Base-by-base conservation (phyloP, 2,888 invertebrate genomes). In the Pedicia rivosa region DNA sequence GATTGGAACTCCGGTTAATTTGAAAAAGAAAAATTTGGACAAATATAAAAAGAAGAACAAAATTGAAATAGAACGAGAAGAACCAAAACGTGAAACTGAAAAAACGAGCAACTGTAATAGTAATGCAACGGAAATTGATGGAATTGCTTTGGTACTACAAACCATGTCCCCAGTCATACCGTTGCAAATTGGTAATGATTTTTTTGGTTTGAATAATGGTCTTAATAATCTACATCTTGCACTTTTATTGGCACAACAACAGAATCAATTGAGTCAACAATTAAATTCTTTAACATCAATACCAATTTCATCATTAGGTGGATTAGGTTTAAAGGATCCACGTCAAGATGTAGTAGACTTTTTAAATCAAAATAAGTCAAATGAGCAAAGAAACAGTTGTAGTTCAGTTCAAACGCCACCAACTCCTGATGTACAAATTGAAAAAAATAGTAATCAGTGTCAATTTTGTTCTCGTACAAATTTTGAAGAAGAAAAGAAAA, bases 141-240 rank as follows among this genome's bases (percentile, higher is more conserved):
- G 55, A 36, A 47, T 63, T 38, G 55, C 61, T 13, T 43, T 64
- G 31, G 57, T 54, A 9, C 47, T 69, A 29, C 61, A 58, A 47
- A 50, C 56, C 17, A 37, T 43, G 27, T 32, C 37, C 19, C 40
- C 42, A 2, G 40, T 60, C 1, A 55, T 61, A 27, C 62, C 67
- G 25, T 41, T 57, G 41, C 60, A 59, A 1, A 55, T 59, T 4
- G 57, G 60, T 15, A 54, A 46, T 2, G 61, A 61, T 33, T 53
- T 61, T 9, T 55, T 59, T 36, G 59, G 59, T 0, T 45, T 58
- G 1, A 57, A 59, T 36, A 59, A 54, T 36, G 53, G 55, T 26
- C 55, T 59, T 16, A 60, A 58, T 0, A 62, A 61, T 43, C 46
- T 62, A 3, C 61, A 61, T 43, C 54, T 61, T 6, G 59, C 62